Conservation (phyloP, 2,113 vertebrate species). For the Erythrocercus mccallii region DNA sequence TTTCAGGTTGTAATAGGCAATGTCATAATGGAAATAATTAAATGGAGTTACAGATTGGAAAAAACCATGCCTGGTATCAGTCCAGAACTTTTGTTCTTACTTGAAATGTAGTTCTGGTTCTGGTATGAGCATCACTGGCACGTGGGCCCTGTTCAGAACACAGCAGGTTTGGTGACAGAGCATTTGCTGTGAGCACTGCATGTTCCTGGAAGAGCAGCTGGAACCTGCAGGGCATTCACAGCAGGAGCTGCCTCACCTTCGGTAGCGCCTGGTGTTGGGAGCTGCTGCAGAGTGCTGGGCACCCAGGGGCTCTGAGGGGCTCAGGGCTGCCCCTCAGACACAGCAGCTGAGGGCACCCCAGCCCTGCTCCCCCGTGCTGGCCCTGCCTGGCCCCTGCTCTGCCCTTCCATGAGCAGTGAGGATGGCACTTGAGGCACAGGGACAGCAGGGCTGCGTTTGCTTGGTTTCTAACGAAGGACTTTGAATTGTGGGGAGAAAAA, state of each 20-base stretch:
- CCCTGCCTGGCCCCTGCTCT: neutral
- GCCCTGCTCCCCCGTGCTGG: neutral
- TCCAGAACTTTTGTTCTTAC: neutral
- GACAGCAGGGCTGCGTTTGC: neutral
- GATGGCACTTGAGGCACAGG: no score
- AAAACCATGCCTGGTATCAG: neutral
- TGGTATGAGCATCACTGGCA: neutral
- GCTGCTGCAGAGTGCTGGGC: no score
- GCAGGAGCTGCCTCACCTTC: fast-evolving
- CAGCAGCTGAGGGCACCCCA: neutral
- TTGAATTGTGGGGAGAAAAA: neutral
- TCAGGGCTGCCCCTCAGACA: neutral
- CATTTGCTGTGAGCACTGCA: neutral
- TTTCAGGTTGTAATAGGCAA: neutral
- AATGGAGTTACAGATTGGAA: neutral
- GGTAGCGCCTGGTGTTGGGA: fast-evolving
- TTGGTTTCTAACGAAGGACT: neutral
- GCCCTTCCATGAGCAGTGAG: neutral
- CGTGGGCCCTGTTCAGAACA: neutral
- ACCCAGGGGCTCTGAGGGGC: neutral
- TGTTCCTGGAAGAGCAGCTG: neutral
- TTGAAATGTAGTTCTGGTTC: neutral
- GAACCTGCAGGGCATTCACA: neutral
- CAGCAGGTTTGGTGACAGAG: neutral
- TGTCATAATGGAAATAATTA: neutral